phyloP scores from a whole-genome alignment of 2,888 invertebrate genomes.

The Melieria crassipennis region DNA sequence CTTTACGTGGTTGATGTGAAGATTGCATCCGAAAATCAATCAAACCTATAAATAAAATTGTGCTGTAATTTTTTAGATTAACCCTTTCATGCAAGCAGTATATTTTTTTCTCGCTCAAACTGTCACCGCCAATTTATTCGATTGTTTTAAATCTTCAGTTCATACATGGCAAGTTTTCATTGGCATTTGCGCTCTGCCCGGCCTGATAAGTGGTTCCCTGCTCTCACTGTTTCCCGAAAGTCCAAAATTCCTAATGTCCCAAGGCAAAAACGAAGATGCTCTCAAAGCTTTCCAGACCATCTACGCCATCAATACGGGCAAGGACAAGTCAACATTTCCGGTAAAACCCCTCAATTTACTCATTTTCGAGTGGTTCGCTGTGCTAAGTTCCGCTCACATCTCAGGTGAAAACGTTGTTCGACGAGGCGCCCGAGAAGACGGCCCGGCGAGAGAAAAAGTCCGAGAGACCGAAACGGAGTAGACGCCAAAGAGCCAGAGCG shows the following conservation, averaged over 20 bases:
- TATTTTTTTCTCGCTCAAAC: background rate
- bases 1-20: too few relatives aligned
- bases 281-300: conserved; percentile 67
- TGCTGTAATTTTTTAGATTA: too few relatives aligned
- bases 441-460: conserved; percentile 8
- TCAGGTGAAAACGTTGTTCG: conserved; percentile 52
- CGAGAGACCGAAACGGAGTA: conserved; percentile 24
- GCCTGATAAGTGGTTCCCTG: conserved; percentile 45
- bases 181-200: conserved; percentile 49
- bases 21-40: too few relatives aligned
- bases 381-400: background rate
- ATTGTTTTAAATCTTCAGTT: conserved; percentile 41
- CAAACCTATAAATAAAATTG: too few relatives aligned
- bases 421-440: conserved; percentile 49
- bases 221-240: conserved; percentile 56
- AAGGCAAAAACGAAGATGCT: conserved; percentile 58
- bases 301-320: conserved; percentile 73
- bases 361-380: background rate
- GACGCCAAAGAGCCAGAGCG: conserved; percentile 10
- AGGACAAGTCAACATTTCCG: conserved; percentile 71
- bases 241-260: conserved; percentile 62
- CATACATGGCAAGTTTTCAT: conserved; percentile 56
- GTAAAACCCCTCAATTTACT: conserved; percentile 62
- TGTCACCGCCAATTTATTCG: background rate
- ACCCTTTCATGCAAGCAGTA: too few relatives aligned